A percentile compares a stretch with the other conserved stretches of the same genome.
Conservation (phyloP, 2,113 vertebrate genomes). For the Colaptes auratus region DNA sequence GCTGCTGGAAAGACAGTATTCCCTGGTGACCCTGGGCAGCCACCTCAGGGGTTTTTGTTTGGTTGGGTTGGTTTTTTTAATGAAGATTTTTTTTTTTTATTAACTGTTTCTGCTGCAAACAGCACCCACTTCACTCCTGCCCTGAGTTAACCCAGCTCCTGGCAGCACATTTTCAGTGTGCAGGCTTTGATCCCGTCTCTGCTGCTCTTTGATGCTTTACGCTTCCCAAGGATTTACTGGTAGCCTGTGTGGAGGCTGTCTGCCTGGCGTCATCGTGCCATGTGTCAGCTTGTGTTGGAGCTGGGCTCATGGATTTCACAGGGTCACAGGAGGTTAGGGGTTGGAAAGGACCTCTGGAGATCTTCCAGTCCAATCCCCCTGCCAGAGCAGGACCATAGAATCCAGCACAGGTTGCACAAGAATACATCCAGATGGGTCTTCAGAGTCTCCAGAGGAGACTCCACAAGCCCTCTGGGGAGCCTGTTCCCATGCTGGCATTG, state of each 20-base stretch:
- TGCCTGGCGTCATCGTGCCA: background rate
- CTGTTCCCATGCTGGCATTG: no score
- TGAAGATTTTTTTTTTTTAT: background rate
- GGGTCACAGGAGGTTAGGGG: no score
- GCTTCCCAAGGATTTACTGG: background rate
- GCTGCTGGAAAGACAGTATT: background rate
- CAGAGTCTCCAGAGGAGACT: no score
- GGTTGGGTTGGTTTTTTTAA: no score
- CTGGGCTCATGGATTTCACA: rapidly evolving
- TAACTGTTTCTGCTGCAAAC: background rate
- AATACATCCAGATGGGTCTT: no score
- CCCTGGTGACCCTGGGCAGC: no score
- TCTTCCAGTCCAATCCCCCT: no score
- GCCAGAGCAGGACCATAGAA: no score
- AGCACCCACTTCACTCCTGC: background rate
- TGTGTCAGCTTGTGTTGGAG: rapidly evolving
- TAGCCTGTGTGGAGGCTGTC: no score
- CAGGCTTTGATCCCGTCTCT: background rate
- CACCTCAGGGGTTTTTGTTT: background rate
- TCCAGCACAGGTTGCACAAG: no score
- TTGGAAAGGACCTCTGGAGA: no score
- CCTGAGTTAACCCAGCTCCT: background rate
- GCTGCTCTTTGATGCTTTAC: background rate
- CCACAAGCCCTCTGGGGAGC: no score
- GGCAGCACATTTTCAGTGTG: background rate